Evolutionary conservation across 2,113 vertebrate genomes (phyloP).

Genomic region (Dryoscopus gambensis): DNA sequence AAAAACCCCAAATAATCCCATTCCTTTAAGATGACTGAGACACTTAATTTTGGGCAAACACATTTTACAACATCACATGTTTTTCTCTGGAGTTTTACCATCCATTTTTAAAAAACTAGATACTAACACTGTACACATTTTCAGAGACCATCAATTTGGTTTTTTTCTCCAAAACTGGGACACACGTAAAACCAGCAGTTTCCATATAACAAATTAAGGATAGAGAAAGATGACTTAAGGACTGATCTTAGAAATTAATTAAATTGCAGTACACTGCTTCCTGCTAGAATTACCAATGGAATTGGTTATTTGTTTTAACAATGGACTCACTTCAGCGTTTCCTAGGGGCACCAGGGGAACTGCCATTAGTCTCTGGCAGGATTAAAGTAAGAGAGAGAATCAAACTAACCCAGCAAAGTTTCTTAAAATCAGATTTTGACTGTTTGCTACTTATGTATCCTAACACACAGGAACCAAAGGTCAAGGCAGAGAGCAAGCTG

Average conservation of each 20-base stretch:
- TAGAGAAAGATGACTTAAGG: neutral
- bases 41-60: neutral
- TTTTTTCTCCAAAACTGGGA: neutral
- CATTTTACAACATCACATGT: neutral
- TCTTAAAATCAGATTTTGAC: neutral
- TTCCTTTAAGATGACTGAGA: neutral
- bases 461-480: neutral
- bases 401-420: neutral
- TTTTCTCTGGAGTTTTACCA: neutral
- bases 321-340: neutral
- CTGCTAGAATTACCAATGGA: neutral
- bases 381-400: neutral
- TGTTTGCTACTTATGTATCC: neutral
- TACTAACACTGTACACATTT: neutral
- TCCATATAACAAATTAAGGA: neutral
- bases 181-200: neutral
- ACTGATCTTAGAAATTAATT: neutral
- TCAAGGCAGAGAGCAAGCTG: neutral
- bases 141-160: rapidly evolving
- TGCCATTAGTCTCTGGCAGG: neutral
- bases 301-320: neutral
- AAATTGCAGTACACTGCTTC: neutral
- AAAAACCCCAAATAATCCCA: neutral
- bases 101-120: neutral
- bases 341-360: neutral